A percentile compares a stretch with the other conserved stretches of the same genome.
Evolutionary conservation across 1,140 invertebrate genomes (phyloP).

Genomic region (Achatina immaculata): DNA sequence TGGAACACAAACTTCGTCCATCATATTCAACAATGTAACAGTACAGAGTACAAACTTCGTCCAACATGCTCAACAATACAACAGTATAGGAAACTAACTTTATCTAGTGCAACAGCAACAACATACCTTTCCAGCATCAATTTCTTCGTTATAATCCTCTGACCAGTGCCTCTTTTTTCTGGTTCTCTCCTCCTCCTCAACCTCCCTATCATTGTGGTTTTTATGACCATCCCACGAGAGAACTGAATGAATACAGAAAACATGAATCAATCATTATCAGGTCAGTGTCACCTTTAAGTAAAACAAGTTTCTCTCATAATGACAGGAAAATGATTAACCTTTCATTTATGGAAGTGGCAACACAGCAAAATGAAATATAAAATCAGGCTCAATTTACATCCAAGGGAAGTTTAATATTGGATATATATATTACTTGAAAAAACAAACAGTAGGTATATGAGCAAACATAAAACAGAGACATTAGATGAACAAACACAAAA

Average conservation of each 20-base stretch:
- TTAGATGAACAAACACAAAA: too few relatives aligned
- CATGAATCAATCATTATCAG: background rate
- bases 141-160: slow-evolving; percentile 32
- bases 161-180: slow-evolving; percentile 16
- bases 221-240: slow-evolving; percentile 35
- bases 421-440: background rate
- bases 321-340: background rate
- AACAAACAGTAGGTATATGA: too few relatives aligned
- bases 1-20: too few relatives aligned
- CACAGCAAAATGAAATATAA: background rate
- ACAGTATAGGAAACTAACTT: too few relatives aligned
- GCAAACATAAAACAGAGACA: too few relatives aligned
- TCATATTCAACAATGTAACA: too few relatives aligned
- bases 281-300: background rate
- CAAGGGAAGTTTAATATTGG: background rate
- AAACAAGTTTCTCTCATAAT: background rate
- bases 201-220: slow-evolving; percentile 27
- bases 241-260: slow-evolving; percentile 16
- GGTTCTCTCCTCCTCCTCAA: slow-evolving; percentile 2
- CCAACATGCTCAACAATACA: too few relatives aligned
- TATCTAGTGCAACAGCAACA: too few relatives aligned
- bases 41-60: too few relatives aligned
- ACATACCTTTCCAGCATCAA: slow-evolving; percentile 38
- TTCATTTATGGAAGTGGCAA: background rate
- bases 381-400: background rate